These are phyloP conservation scores for Hirundo rustica DNA, from an alignment of 2,797 vertebrate genomes.

Conservation along the genomic window DNA sequence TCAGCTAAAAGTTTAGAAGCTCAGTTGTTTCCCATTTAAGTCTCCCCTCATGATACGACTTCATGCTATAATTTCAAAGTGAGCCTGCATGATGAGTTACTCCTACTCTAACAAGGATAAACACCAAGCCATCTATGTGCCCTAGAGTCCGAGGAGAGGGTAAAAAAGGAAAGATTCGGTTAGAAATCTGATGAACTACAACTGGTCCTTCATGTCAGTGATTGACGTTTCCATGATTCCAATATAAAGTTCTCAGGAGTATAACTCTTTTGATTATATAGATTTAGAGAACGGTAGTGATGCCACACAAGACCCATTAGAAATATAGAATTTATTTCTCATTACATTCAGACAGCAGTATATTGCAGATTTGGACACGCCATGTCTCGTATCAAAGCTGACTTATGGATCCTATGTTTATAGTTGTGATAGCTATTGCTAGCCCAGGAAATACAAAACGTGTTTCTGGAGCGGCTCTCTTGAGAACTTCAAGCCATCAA, in stretches of 20 bases:
- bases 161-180: neutral
- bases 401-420: neutral
- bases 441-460: neutral
- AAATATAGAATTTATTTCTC: conserved; percentile 83
- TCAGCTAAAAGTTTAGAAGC: neutral
- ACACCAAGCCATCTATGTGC: neutral
- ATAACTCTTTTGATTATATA: neutral
- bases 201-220: neutral
- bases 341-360: conserved; percentile 63
- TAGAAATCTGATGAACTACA: neutral
- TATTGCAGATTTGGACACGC: conserved; percentile 38
- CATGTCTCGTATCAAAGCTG: neutral
- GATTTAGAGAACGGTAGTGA: neutral
- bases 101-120: neutral
- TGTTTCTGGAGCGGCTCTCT: neutral
- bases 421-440: neutral
- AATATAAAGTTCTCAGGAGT: neutral
- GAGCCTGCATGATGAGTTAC: neutral
- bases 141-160: neutral
- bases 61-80: neutral
- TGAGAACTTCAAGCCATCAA: conserved; percentile 22
- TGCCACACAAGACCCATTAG: conserved; percentile 47
- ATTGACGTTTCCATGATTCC: neutral
- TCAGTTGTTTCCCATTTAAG: neutral
- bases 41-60: neutral